These are phyloP conservation scores for Sarcophaga rosellei DNA, from an alignment of 2,888 invertebrate species.

Conservation along the genomic window DNA sequence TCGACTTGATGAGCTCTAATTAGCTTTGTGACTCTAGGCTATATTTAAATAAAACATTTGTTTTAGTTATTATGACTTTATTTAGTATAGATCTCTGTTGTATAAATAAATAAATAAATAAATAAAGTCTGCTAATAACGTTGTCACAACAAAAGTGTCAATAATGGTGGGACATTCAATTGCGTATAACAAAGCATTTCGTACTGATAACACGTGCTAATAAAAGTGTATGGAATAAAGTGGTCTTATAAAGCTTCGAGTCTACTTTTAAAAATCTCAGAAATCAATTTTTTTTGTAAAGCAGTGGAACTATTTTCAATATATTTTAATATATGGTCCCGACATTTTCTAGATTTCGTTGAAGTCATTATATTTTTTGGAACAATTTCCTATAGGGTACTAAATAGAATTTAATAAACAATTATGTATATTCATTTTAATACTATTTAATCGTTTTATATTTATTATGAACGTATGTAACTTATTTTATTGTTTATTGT, in stretches of 20 bases:
- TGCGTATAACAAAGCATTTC: not conserved
- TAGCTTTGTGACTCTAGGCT: slow-evolving; percentile 37
- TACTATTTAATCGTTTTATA: not conserved
- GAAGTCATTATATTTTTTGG: not conserved
- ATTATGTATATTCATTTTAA: not conserved
- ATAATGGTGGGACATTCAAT: not conserved
- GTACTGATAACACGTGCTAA: too few relatives aligned
- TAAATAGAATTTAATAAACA: not conserved
- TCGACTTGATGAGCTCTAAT: slow-evolving; percentile 41
- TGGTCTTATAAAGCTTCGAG: too few relatives aligned
- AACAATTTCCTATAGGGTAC: not conserved
- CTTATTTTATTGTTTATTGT: not conserved
- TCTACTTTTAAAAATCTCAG: too few relatives aligned
- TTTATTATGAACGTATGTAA: not conserved
- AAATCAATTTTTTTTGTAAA: too few relatives aligned
- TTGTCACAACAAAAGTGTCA: slow-evolving; percentile 24
- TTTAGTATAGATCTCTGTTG: slow-evolving; percentile 6
- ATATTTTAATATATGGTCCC: too few relatives aligned
- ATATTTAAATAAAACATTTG: slow-evolving; percentile 49
- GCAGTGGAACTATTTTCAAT: too few relatives aligned
- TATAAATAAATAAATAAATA: not conserved
- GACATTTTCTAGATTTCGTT: too few relatives aligned
- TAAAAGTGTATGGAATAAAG: too few relatives aligned
- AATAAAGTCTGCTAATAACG: slow-evolving; percentile 50
- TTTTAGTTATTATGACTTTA: slow-evolving; percentile 50